These are phyloP conservation scores for Sceloporus tristichus DNA, from an alignment of 2,113 vertebrate genomes.

Conservation along the genomic window DNA sequence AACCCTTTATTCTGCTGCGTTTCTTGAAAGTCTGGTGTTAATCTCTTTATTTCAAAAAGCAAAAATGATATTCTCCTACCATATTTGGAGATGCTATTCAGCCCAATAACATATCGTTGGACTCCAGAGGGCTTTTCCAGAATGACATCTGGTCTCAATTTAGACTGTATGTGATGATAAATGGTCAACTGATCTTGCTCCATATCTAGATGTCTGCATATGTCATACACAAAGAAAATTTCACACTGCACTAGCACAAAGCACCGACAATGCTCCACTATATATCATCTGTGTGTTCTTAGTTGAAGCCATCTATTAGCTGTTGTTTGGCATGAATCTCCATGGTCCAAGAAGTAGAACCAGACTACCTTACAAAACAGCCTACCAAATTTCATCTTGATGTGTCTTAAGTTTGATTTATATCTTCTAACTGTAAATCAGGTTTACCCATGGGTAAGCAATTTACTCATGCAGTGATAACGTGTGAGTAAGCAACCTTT, in stretches of 20 bases:
- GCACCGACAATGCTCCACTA: background rate
- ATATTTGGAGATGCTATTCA: background rate
- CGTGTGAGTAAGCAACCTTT: background rate
- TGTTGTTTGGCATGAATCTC: background rate
- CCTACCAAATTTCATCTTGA: background rate
- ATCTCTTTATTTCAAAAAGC: background rate
- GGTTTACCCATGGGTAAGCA: background rate
- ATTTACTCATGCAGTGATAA: background rate
- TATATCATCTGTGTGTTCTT: background rate
- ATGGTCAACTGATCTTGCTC: background rate
- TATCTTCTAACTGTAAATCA: no score
- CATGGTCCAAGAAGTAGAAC: background rate
- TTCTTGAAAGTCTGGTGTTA: background rate
- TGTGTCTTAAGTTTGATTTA: background rate
- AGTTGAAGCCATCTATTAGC: background rate
- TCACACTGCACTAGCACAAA: background rate
- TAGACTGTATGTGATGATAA: background rate
- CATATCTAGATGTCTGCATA: background rate
- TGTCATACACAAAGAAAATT: background rate
- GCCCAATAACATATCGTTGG: conserved; percentile 4
- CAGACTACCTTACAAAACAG: background rate
- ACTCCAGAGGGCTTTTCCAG: background rate
- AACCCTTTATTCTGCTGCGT: background rate
- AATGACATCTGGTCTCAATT: conserved; percentile 19
- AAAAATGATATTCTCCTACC: background rate